Conservation (phyloP, 2,888 invertebrate genomes). For the Mellilla xanthometata region DNA sequence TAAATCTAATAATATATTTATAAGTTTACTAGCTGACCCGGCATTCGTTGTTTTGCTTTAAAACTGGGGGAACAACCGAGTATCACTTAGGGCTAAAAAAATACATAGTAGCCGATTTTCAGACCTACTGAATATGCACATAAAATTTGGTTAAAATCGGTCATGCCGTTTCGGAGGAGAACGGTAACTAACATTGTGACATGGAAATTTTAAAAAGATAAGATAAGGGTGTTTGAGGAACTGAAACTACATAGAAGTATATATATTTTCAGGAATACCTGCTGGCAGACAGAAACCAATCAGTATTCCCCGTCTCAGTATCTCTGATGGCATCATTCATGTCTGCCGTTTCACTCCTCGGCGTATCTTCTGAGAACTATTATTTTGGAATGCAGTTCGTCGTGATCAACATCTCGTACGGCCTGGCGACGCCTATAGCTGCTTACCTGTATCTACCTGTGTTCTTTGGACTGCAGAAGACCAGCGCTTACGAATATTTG, state of each 20-base stretch:
- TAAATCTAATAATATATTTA: no score
- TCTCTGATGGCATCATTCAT: constrained; percentile 96
- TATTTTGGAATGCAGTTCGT: constrained; percentile 91
- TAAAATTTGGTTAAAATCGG: no score
- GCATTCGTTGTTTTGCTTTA: no score
- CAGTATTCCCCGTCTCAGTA: constrained; percentile 91
- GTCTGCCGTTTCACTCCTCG: constrained; percentile 93
- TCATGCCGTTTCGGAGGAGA: no score
- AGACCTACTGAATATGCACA: no score
- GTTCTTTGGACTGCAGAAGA: constrained; percentile 90
- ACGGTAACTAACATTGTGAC: no score
- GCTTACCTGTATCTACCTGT: constrained; percentile 91
- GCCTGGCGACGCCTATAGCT: constrained; percentile 88
- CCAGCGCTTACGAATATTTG: constrained; percentile 96
- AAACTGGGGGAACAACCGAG: no score
- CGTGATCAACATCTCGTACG: constrained; percentile 89
- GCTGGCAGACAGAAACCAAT: constrained; percentile 91
- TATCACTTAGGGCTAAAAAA: no score
- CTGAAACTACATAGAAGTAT: background rate
- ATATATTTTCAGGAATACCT: constrained; percentile 87
- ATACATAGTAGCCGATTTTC: no score
- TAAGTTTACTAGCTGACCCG: no score
- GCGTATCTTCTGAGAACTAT: constrained; percentile 94
- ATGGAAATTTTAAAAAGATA: no score
- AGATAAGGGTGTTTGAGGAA: no score